Base-by-base conservation (phyloP, 2,797 vertebrate genomes). In the Cephalopachus bancanus region DNA sequence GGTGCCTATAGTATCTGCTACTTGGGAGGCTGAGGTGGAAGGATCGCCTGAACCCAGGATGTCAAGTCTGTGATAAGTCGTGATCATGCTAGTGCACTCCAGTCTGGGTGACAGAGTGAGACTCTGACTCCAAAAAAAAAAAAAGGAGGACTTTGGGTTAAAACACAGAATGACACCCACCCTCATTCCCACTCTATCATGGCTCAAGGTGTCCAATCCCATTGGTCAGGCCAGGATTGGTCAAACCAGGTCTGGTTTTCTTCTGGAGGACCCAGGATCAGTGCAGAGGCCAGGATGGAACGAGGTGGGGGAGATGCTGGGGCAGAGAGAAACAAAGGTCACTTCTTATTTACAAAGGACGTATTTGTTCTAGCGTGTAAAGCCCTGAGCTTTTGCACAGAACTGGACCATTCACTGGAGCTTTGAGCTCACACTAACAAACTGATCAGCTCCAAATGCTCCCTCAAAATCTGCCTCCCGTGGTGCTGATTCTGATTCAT, bases 331-430 rank as follows among this genome's bases (percentile, higher is more conserved):
- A 96, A 96, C 95, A 97, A 95, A 97, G 89, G 93, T 96, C 93
- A 89, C 83, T 96, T 97, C 92, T 97, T 74, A 91, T 87, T 84
- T 57, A 97, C 94, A 97, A 97, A 96, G 94, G 65, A 83, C 1
- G 16, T 44, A 7, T 95, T 93, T 97, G 94, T 97, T 90, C 88
- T 37, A 53, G 75, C 0, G 0, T 72, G 90, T 74, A 64, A 95
- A 95, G 30, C 83, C 44, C 95, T 24, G 79, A 26, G 74, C n/a
- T 93, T 92, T 62, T 75, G 76, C 89, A 67, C n/a, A 89, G 78
- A 28, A 6, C 71, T 71, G 65, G 57, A 62, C 80, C 95, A 78
- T 95, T 95, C 94, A 92, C 96, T 89, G 89, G 44, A 81, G 80
- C 92, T 67, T 94, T 94, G 90, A 91, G 80, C 89, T 96, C 96